Evolutionary conservation across 2,888 invertebrate genomes (phyloP), one percentile per base, ranked within the genome.

Genomic region (Metellina segmentata): DNA sequence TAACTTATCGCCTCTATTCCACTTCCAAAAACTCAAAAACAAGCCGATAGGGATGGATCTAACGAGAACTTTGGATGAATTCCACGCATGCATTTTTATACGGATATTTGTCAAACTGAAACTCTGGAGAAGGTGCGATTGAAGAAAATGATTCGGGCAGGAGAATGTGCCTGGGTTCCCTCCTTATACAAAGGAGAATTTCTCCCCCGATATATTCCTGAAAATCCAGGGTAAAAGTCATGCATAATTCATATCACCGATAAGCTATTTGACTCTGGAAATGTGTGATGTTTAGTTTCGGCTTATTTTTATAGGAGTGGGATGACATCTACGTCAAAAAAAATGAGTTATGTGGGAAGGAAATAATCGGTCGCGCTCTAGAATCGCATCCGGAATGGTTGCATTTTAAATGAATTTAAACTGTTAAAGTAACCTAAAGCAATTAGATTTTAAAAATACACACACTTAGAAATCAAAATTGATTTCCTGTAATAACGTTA

Each of bases 181-280:
- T 77, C 52, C 69, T 51, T 77, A 77, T 51, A 77, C 77, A 77
- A 77, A 49, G 19, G 75, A 19, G 34, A 34, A 34, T 34, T 34
- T 34, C 34, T 34, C 34, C 4, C 34, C 34, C 34, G 34, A 51
- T 49, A 77, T 77, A 49, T 77, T 77, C 81, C 19, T 49, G 70
- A 81, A 77, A 81, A 48, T 79, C 79, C 6, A 79, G 16, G 81
- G 34, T 34, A 34, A 61, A 78, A 49, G 49, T 70, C 52, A 86
- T 86, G 70, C 85, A 86, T 86, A 70, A 86, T 86, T 86, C 85
- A 86, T 77, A 51, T 13, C 72, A 83, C 71, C 71, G 51, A 78
- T 86, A 85, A 86, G 70, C 77, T 69, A 78, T 86, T 86, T 86
- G 85, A 86, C 78, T 86, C 20, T 34, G 34, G 34, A 34, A 86